Evolutionary conservation across 2,113 vertebrate species (phyloP).

Genomic region (Arvicanthis niloticus): DNA sequence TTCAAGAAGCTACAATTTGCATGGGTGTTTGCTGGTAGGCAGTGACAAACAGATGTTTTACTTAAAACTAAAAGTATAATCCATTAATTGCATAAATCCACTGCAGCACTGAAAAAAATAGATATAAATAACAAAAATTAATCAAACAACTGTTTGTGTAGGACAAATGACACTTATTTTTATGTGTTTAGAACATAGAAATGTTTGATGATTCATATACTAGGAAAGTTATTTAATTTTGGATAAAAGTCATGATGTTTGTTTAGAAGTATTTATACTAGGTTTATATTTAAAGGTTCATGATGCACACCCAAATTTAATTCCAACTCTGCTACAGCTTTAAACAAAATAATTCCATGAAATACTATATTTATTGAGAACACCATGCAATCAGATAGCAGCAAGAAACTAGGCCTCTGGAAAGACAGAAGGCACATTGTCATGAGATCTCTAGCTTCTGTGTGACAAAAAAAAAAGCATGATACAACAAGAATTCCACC

Average conservation of each 20-base stretch:
- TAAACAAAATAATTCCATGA: not conserved
- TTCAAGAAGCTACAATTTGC: constrained; percentile 62
- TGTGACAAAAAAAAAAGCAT: not conserved
- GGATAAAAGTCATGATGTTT: not conserved
- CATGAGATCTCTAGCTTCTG: not conserved
- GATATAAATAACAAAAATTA: constrained; percentile 47
- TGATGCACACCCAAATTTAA: not conserved
- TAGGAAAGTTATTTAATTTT: constrained; percentile 5
- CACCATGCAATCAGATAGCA: not conserved
- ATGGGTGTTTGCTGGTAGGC: constrained; percentile 47
- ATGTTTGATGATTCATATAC: not conserved
- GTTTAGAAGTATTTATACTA: constrained; percentile 28
- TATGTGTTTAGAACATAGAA: not conserved
- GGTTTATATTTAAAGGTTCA: not conserved
- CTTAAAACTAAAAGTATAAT: constrained; percentile 61
- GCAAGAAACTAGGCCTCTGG: not conserved
- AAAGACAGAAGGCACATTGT: not conserved
- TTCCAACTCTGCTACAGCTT: not conserved
- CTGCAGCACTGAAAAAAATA: not conserved
- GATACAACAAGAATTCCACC: not conserved
- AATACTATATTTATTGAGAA: not conserved
- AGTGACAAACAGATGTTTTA: constrained; percentile 68
- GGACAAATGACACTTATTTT: not conserved
- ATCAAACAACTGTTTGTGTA: not conserved
- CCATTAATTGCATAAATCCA: constrained; percentile 44